Evolutionary conservation across 1,140 invertebrate species (phyloP), one percentile per base, ranked within the genome.

Genomic region (Ips typographus): DNA sequence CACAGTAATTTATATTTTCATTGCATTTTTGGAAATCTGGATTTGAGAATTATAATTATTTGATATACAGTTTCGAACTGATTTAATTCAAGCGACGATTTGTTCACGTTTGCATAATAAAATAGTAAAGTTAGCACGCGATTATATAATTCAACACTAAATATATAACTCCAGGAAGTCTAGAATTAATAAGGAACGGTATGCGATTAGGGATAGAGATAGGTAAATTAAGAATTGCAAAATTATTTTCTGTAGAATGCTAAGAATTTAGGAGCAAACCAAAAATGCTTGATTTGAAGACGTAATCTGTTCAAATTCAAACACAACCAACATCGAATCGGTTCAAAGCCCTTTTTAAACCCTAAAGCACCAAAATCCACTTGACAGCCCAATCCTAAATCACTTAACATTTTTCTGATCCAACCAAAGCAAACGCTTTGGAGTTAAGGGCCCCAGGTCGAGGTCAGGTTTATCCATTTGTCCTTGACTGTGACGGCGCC

Each of bases 381-480:
- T 49, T 49, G 7, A 49, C 22, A 49, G 22, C 44, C 22, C 44
- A 49, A 49, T 49, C 44, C 44, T 2, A 49, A 3, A 6, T 49
- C 44, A 49, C 44, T 49, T 49, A 49, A 49, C 7, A 49, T 6
- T 6, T 22, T 49, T 49, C 44, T 49, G 22, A 44, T 8, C 7
- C 44, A 8, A 8, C 44, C 7, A 49, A 49, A 22, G 6, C 22
- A 49, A 49, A 49, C 6, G 44, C 6, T 22, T 3, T 22, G 44
- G 3, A 22, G 22, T 22, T 22, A 49, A 49, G 44, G 44, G 22
- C 44, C 44, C 22, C 44, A 22, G 44, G 44, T 22, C 44, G 7
- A 49, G 44, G 44, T 49, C 44, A 49, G 44, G 44, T 49, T 49
- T 49, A 49, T 49, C 44, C 44, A 49, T 49, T 49, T 49, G 44